Evolutionary conservation across 2,113 vertebrate genomes (phyloP).

Genomic region (Podocnemis expansa): DNA sequence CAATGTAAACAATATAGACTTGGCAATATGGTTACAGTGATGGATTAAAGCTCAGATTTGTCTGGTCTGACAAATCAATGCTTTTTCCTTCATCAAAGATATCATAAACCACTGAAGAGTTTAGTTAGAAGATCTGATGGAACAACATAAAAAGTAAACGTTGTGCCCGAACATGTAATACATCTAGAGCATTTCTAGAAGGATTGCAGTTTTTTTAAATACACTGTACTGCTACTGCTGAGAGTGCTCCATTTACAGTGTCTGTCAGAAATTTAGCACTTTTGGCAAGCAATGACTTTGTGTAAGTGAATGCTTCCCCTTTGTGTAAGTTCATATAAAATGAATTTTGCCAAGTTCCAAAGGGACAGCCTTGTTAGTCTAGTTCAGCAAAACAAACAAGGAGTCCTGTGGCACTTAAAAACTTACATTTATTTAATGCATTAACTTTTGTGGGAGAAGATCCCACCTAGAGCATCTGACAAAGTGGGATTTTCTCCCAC

Average conservation of each 20-base stretch:
- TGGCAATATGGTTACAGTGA: constrained; percentile 81
- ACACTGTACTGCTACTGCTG: constrained; percentile 19
- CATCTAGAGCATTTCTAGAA: constrained; percentile 34
- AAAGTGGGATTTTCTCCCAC: no score
- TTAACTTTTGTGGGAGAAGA: no score
- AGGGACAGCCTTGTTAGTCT: no score
- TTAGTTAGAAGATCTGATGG: constrained; percentile 53
- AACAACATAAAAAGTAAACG: constrained; percentile 56
- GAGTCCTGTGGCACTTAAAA: no score
- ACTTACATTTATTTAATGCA: no score
- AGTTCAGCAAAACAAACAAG: no score
- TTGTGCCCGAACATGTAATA: constrained; percentile 27
- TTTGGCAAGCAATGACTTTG: neutral
- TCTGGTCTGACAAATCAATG: constrained; percentile 76
- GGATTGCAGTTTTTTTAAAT: neutral
- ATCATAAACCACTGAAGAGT: constrained; percentile 72
- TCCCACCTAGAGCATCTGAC: no score
- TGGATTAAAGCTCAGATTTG: constrained; percentile 81
- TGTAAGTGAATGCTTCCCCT: neutral
- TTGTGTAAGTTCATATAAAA: neutral
- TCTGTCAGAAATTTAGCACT: neutral
- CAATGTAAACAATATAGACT: constrained; percentile 82
- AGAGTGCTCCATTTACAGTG: neutral
- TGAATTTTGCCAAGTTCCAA: no score
- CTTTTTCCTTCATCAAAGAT: constrained; percentile 71